Evolutionary conservation across 1,140 invertebrate genomes (phyloP).

Genomic region (Drosophila micromelanica): DNA sequence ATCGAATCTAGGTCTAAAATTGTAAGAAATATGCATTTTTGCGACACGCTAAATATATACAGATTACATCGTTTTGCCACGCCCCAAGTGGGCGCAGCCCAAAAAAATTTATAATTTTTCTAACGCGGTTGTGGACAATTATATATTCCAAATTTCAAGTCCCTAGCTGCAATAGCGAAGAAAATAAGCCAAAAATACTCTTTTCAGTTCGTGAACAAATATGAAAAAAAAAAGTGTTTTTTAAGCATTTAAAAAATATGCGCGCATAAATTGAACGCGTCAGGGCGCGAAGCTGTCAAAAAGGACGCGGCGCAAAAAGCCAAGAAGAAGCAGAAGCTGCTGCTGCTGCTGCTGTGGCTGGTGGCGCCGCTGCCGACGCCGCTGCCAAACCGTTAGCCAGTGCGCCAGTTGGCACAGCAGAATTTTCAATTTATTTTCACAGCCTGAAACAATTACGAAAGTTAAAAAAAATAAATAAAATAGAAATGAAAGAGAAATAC

Average conservation of each 20-base stretch:
- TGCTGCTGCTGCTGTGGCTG: not conserved
- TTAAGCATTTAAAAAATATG: slow-evolving; percentile 40
- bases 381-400: not conserved
- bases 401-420: slow-evolving; percentile 68
- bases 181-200: no score
- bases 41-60: no score
- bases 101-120: no score
- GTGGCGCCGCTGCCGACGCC: slow-evolving; percentile 10
- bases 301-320: slow-evolving; percentile 40
- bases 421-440: slow-evolving; percentile 81
- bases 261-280: slow-evolving; percentile 68
- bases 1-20: no score
- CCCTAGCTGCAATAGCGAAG: no score
- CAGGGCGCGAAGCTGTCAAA: slow-evolving; percentile 77
- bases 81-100: no score
- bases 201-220: not conserved
- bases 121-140: not conserved
- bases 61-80: no score
- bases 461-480: not conserved
- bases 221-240: slow-evolving; percentile 8
- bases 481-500: no score
- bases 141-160: no score
- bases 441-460: slow-evolving; percentile 76
- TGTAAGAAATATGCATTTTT: no score
- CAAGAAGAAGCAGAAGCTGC: not conserved